Percentiles rank a stretch among this genome's conserved stretches.
phyloP scores from a whole-genome alignment of 2,888 invertebrate species.

The Panopea generosa region DNA sequence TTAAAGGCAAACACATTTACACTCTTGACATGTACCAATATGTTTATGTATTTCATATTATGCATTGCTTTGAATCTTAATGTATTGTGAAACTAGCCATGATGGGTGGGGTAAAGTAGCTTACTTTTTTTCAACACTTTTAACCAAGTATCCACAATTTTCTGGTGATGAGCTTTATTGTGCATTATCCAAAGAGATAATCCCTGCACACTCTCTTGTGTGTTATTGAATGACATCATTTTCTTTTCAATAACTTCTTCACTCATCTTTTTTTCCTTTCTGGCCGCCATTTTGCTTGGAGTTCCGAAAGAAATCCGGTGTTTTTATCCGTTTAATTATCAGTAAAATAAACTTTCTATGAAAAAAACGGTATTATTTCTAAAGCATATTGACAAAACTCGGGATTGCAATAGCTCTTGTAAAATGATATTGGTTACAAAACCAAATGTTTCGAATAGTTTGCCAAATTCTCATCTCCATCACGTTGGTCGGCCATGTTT shows the following conservation, averaged over 20 bases:
- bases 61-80: too few species aligned
- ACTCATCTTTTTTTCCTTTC: conserved; percentile 55
- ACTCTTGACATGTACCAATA: too few species aligned
- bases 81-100: too few species aligned
- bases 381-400: not conserved
- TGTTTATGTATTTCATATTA: too few species aligned
- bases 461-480: not conserved
- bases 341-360: too few species aligned
- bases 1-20: too few species aligned
- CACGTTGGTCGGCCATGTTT: conserved; percentile 47
- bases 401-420: not conserved
- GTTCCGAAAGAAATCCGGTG: too few species aligned
- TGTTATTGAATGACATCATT: conserved; percentile 93
- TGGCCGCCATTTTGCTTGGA: conserved; percentile 56
- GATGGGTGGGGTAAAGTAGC: conserved; percentile 17
- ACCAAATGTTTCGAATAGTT: too few species aligned
- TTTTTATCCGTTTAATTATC: too few species aligned
- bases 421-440: not conserved
- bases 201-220: conserved; percentile 96
- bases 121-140: conserved; percentile 95
- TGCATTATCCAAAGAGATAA: conserved; percentile 97
- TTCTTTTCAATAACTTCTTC: conserved; percentile 90
- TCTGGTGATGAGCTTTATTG: conserved; percentile 94
- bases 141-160: conserved; percentile 96
- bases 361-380: not conserved